Conservation (phyloP, 2,797 vertebrate species). For the Hyperoplus lanceolatus region DNA sequence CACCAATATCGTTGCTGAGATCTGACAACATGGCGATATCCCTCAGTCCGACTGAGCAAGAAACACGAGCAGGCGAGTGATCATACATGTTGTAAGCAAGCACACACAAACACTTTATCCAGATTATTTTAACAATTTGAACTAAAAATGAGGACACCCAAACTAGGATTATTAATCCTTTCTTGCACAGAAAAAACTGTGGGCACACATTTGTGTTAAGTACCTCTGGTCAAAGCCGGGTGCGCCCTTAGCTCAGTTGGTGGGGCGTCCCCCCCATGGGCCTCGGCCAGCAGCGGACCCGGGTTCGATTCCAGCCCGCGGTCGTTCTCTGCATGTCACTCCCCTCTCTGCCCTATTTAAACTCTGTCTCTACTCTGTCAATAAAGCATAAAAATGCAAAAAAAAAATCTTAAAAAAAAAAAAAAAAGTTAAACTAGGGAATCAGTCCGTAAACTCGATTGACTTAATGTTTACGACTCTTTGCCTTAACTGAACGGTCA, state of each 20-base stretch:
- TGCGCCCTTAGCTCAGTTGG: no score
- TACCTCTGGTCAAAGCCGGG: background rate
- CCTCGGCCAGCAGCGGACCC: no score
- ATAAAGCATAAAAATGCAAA: no score
- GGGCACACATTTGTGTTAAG: background rate
- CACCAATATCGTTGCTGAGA: background rate
- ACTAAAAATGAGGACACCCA: background rate
- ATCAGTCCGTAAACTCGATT: background rate
- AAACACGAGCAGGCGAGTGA: background rate
- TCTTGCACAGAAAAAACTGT: background rate
- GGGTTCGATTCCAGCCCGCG: no score
- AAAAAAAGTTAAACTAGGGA: background rate
- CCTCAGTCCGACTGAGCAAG: background rate
- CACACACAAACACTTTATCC: background rate
- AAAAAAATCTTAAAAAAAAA: no score
- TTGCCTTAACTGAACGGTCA: background rate
- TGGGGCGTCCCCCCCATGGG: no score
- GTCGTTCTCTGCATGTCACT: no score
- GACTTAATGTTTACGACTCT: background rate
- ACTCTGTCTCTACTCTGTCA: no score
- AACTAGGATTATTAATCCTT: background rate
- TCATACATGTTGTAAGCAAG: constrained; percentile 1
- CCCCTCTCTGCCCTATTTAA: no score
- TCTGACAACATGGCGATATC: background rate
- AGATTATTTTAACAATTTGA: background rate